Percentiles rank a stretch among this genome's conserved stretches.
These are phyloP conservation scores for Ophion obscuratus DNA, from an alignment of 2,888 invertebrate genomes.

Conservation along the genomic window DNA sequence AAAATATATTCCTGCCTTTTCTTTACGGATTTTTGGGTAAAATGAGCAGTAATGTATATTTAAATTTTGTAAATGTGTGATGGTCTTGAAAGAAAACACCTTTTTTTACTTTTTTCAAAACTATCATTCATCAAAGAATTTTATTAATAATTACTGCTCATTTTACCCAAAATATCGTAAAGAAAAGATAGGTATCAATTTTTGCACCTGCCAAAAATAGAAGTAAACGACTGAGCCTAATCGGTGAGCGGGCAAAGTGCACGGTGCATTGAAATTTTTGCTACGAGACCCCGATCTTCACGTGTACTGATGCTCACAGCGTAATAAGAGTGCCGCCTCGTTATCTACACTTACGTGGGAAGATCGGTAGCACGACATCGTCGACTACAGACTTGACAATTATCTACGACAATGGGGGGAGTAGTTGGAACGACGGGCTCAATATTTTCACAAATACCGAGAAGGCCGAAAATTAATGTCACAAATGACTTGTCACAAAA, in stretches of 20 bases:
- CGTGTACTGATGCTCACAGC: slow-evolving; percentile 30
- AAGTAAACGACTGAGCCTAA: not conserved
- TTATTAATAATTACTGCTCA: not conserved
- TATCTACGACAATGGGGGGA: not conserved
- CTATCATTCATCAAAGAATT: no score
- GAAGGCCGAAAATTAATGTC: not conserved
- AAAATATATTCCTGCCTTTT: no score
- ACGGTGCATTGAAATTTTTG: not conserved
- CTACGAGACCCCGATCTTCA: slow-evolving; percentile 27
- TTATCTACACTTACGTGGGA: slow-evolving; percentile 34
- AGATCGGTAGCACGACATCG: not conserved
- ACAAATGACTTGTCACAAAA: not conserved
- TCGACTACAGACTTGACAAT: slow-evolving; percentile 19
- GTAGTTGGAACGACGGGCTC: not conserved
- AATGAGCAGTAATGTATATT: not conserved
- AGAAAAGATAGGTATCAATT: not conserved
- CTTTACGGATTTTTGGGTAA: no score
- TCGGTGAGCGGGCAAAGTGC: not conserved
- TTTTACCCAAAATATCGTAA: not conserved
- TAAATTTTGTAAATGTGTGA: not conserved
- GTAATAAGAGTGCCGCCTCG: slow-evolving; percentile 44
- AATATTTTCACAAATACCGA: not conserved
- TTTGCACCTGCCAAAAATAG: not conserved
- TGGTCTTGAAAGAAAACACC: not conserved
- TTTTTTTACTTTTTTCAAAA: no score